Conservation (phyloP, 2,113 vertebrate genomes). For the Gymnarchus niloticus region DNA sequence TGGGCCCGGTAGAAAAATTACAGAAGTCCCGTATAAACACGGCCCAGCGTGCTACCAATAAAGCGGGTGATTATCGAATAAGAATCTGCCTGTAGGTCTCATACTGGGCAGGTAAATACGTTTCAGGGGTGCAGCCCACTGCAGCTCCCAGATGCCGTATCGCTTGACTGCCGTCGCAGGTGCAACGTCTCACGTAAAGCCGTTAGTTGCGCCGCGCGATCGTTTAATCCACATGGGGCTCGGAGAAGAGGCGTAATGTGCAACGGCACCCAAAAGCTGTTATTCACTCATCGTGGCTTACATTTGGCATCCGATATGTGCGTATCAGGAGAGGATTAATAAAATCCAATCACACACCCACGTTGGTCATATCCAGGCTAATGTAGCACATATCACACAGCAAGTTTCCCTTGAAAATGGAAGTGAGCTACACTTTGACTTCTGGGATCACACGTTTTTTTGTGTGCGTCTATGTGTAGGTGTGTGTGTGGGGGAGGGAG, state of each 20-base stretch:
- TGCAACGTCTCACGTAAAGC: conserved; percentile 23
- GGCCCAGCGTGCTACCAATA: background rate
- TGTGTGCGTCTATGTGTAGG: background rate
- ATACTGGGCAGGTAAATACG: conserved; percentile 28
- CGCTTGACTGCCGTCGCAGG: conserved; percentile 32
- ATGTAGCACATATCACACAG: conserved; percentile 23
- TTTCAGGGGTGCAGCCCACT: conserved; percentile 19
- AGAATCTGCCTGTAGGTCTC: background rate
- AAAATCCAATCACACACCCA: conserved; percentile 32
- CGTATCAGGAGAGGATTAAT: conserved; percentile 36
- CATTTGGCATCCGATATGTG: conserved; percentile 29
- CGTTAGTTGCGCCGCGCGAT: conserved; percentile 38
- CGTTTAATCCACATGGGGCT: conserved; percentile 33
- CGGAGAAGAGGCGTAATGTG: conserved; percentile 17
- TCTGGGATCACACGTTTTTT: background rate
- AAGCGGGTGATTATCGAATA: background rate
- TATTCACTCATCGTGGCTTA: conserved; percentile 40
- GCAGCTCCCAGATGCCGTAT: conserved; percentile 33
- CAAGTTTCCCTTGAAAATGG: background rate
- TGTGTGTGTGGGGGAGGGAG: background rate
- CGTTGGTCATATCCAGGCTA: background rate
- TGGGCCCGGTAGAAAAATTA: background rate
- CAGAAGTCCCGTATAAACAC: background rate
- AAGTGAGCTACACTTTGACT: background rate
- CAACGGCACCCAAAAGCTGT: conserved; percentile 32